Base-by-base conservation (phyloP, 2,888 invertebrate genomes). In the Caenorhabditis sinica region DNA sequence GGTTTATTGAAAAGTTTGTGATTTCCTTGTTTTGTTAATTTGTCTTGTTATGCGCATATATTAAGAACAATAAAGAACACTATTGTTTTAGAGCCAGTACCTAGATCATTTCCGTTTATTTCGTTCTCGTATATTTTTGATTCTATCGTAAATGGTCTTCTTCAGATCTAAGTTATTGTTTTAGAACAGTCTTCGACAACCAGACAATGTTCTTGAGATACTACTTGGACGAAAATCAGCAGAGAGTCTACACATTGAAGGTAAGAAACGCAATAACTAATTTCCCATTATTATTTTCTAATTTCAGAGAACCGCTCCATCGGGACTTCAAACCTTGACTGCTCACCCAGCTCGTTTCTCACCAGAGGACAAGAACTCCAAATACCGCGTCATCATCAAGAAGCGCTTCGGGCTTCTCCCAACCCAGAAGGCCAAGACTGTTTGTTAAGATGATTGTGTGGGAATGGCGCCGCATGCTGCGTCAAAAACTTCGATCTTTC, bases 261-360 rank as follows among this genome's bases (percentile, higher is more conserved):
- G 96, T 96, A 13, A 13, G 6, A 0, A 2, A 53, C 2, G 13
- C 13, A 5, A 9, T 2, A 33, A 33, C 8, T 33, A 6, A 6
- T 33, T 33, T 8, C 8, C 33, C 4, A 33, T 33, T 6, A 33
- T 40, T 6, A 40, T 5, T 40, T 40, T 40, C 13, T 40, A 40
- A 2, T 51, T 95, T 65, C 94, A 97, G 96, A 96, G 96, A 93
- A 94, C 95, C 53, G 96, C 96, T 92, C 96, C 96, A 0, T 93
- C 94, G 90, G 96, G 96, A 49, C 95, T 95, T 77, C 96, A 96
- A 0, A 97, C 97, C 0, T 92, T 95, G 73, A 96, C 96, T 0
- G 97, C 97, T 5, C 97, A 97, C 94, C 97, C 96, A 92, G 97
- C 97, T 81, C 95, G 97, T 61, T 98, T 97, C 93, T 97, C 97